Evolutionary conservation across 1,140 invertebrate species (phyloP).

Genomic region (Drosophila teissieri): DNA sequence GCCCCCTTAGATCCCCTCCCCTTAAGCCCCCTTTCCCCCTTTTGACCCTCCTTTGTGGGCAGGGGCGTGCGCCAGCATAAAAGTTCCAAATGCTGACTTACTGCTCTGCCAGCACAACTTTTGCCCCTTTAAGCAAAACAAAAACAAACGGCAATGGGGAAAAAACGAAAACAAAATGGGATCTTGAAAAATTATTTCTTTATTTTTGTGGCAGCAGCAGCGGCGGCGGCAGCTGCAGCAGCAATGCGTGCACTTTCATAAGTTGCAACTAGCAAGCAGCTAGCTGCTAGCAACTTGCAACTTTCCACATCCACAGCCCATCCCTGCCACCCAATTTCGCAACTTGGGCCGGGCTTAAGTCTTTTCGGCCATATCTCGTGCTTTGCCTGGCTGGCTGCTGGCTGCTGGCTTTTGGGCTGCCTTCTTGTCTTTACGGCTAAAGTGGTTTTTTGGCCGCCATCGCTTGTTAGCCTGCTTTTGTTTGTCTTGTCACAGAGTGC

Average conservation of each 20-base stretch:
- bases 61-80: slow-evolving; percentile 73
- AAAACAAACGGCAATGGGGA: slow-evolving; percentile 10
- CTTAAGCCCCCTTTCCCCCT: background rate
- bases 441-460: slow-evolving; percentile 73
- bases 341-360: slow-evolving; percentile 46
- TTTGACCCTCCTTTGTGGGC: background rate
- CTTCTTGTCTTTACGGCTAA: slow-evolving; percentile 61
- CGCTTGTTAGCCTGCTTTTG: slow-evolving; percentile 75
- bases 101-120: slow-evolving; percentile 60
- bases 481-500: slow-evolving; percentile 66
- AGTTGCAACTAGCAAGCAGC: slow-evolving; percentile 69
- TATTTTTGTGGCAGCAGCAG: slow-evolving; percentile 49
- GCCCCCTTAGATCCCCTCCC: background rate
- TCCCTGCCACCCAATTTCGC: background rate
- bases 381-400: slow-evolving; percentile 36
- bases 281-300: slow-evolving; percentile 58
- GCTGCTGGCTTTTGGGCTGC: slow-evolving; percentile 16
- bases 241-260: slow-evolving; percentile 79
- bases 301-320: background rate
- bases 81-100: slow-evolving; percentile 79
- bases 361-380: slow-evolving; percentile 65
- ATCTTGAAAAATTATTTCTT: slow-evolving; percentile 61
- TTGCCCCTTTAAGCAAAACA: slow-evolving; percentile 41
- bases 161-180: slow-evolving; percentile 20
- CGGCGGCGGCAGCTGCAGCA: slow-evolving; percentile 28